phyloP scores from a whole-genome alignment of 2,888 invertebrate species.

The Microctonus hyperodae region DNA sequence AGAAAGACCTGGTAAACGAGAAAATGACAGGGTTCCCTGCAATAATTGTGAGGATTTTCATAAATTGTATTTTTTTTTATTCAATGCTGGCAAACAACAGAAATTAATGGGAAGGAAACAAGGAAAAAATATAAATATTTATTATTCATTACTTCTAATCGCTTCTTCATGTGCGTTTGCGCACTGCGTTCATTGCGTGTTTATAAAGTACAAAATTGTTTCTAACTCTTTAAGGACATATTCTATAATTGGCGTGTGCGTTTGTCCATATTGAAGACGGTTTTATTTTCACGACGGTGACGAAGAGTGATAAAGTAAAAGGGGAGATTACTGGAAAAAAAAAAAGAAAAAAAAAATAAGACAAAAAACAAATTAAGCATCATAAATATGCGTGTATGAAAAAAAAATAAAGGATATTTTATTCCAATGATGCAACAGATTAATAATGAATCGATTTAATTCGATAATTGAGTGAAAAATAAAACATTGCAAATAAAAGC shows the following conservation, averaged over 20 bases:
- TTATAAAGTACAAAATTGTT: conserved; percentile 57
- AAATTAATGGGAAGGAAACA: conserved; percentile 5
- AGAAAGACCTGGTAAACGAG: not conserved
- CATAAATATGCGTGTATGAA: conserved; percentile 37
- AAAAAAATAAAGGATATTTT: conserved; percentile 36
- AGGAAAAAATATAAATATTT: conserved; percentile 8
- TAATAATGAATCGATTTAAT: conserved; percentile 10
- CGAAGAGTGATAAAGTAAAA: conserved; percentile 21
- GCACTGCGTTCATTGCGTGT: conserved; percentile 48
- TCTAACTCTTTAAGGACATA: conserved; percentile 48
- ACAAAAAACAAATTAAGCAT: conserved; percentile 10
- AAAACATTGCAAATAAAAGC: conserved; percentile 20
- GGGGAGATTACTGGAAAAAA: conserved; percentile 13
- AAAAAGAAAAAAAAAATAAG: not conserved
- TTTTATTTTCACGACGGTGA: not conserved
- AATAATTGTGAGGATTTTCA: conserved; percentile 43
- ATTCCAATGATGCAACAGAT: conserved; percentile 32
- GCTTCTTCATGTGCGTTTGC: conserved; percentile 31
- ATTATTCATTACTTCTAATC: conserved; percentile 31
- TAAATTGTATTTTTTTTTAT: conserved; percentile 34
- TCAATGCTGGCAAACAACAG: not conserved
- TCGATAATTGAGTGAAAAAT: conserved; percentile 15
- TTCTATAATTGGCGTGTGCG: conserved; percentile 38
- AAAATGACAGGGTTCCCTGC: conserved; percentile 39
- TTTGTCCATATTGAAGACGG: conserved; percentile 5